phyloP scores from a whole-genome alignment of 2,888 invertebrate genomes.

The Metalampra italica region DNA sequence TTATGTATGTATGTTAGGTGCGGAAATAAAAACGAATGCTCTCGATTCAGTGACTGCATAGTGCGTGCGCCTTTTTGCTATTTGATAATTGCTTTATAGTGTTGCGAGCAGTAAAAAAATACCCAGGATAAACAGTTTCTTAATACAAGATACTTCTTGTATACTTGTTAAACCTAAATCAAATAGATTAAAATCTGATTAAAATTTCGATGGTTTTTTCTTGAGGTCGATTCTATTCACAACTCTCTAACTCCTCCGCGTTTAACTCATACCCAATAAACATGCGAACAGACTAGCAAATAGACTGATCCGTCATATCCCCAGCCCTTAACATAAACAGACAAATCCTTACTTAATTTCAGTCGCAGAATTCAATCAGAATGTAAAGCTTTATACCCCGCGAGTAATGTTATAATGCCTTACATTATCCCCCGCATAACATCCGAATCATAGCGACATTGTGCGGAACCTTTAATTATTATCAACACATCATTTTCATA shows the following conservation, averaged over 20 bases:
- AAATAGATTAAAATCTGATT: no score
- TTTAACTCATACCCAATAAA: constrained; percentile 37
- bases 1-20: constrained; percentile 35
- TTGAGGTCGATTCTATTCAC: background rate
- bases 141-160: constrained; percentile 18
- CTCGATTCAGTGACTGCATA: constrained; percentile 49
- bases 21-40: constrained; percentile 42
- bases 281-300: constrained; percentile 59
- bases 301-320: constrained; percentile 68
- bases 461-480: constrained; percentile 76
- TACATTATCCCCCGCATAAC: constrained; percentile 65
- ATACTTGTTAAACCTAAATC: constrained; percentile 5
- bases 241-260: background rate
- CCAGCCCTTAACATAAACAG: constrained; percentile 69
- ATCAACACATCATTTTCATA: constrained; percentile 77
- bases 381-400: constrained; percentile 70
- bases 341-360: constrained; percentile 78
- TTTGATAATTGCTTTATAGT: constrained; percentile 50
- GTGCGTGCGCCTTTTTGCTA: constrained; percentile 42
- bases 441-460: constrained; percentile 55
- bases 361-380: constrained; percentile 77
- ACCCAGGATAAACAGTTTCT: constrained; percentile 16
- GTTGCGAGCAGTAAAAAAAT: constrained; percentile 18
- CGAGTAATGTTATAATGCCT: constrained; percentile 75
- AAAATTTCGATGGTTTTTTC: background rate